These are phyloP conservation scores for Telmatherina bonti DNA, from an alignment of 2,797 vertebrate genomes.

Conservation along the genomic window DNA sequence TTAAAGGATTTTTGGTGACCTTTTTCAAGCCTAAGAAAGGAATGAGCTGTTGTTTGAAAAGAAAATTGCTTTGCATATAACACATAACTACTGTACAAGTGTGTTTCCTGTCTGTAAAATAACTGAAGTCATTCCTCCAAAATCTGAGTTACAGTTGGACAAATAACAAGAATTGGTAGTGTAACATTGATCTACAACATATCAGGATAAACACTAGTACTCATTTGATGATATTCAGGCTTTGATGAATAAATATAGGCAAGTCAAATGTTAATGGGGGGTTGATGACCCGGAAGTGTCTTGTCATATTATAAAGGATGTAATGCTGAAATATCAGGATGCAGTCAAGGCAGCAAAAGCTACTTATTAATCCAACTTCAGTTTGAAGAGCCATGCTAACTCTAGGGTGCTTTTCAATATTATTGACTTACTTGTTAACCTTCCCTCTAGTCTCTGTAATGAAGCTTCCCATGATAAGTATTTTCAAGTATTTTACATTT, in stretches of 20 bases:
- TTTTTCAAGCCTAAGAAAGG: slow-evolving; percentile 61
- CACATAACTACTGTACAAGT: too few species aligned
- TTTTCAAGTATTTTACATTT: slow-evolving; percentile 54
- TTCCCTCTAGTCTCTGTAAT: slow-evolving; percentile 53
- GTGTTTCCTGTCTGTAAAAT: background rate
- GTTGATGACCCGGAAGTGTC: slow-evolving; percentile 48
- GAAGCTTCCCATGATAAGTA: slow-evolving; percentile 53
- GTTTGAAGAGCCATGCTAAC: slow-evolving; percentile 65
- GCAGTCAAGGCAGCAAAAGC: slow-evolving; percentile 51
- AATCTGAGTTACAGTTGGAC: background rate
- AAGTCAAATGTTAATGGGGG: slow-evolving; percentile 40
- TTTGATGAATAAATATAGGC: slow-evolving; percentile 38
- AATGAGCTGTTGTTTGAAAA: slow-evolving; percentile 60
- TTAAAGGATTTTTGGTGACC: slow-evolving; percentile 52
- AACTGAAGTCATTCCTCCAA: background rate
- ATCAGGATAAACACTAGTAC: slow-evolving; percentile 24
- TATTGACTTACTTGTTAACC: slow-evolving; percentile 68
- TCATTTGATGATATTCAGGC: slow-evolving; percentile 9
- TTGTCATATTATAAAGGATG: slow-evolving; percentile 42
- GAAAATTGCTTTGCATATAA: too few species aligned
- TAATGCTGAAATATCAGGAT: slow-evolving; percentile 54
- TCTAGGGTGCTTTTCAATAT: slow-evolving; percentile 63
- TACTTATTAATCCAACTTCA: slow-evolving; percentile 60
- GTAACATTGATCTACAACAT: slow-evolving; percentile 14
- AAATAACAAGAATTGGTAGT: slow-evolving; percentile 21